Conservation (phyloP, 2,113 vertebrate genomes). For the Microcebus jonahi region DNA sequence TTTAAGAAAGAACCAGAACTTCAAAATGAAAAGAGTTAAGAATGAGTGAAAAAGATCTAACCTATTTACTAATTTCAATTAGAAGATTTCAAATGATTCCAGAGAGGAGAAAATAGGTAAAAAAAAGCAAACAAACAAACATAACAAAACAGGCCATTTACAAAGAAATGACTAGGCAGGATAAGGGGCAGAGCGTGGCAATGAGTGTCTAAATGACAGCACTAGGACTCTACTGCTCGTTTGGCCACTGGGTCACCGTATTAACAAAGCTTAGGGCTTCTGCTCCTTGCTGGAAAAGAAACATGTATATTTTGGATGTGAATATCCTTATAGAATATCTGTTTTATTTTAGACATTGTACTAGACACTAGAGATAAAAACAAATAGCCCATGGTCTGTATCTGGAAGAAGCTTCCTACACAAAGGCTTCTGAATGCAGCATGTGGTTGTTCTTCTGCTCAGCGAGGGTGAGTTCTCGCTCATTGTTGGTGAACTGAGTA, state of each 20-base stretch:
- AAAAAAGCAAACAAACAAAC: not conserved
- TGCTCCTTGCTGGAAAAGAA: not conserved
- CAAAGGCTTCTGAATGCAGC: not conserved
- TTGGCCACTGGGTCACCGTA: not conserved
- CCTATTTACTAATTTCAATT: not conserved
- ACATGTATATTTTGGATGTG: not conserved
- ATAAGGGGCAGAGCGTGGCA: not conserved
- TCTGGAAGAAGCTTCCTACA: not conserved
- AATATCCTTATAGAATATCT: not conserved
- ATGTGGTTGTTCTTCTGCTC: not conserved
- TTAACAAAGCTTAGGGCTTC: not conserved
- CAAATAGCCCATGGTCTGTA: not conserved
- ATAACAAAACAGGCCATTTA: not conserved
- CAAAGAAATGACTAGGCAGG: not conserved
- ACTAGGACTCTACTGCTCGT: not conserved
- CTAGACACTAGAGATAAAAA: not conserved
- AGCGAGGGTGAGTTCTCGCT: not conserved
- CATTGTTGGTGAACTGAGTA: not conserved
- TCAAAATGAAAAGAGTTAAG: not conserved
- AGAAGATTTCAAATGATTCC: not conserved
- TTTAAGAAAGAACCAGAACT: not conserved
- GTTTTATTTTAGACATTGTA: not conserved
- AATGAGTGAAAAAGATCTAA: not conserved
- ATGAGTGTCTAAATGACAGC: not conserved
- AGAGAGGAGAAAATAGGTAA: not conserved